Base-by-base conservation (phyloP, 2,888 invertebrate species). In the Stegana nigrithorax region DNA sequence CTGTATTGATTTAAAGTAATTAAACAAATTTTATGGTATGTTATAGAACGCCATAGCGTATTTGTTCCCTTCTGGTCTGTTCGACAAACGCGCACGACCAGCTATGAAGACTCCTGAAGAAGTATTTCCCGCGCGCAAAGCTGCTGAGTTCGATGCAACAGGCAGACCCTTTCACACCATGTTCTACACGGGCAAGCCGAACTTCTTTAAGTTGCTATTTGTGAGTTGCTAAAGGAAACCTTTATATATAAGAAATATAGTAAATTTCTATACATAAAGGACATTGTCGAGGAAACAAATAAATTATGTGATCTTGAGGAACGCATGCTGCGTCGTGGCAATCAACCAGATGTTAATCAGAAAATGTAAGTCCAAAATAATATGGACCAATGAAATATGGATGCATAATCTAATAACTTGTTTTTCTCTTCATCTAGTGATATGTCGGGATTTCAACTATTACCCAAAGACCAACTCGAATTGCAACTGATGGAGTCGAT, bases 11-110 rank as follows among this genome's bases (percentile, higher is more conserved):
- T n/a, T n/a, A n/a, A n/a, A n/a, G n/a, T n/a, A n/a, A n/a, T n/a
- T n/a, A n/a, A n/a, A n/a, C n/a, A n/a, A n/a, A n/a, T n/a, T n/a
- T n/a, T n/a, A n/a, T n/a, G n/a, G n/a, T n/a, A n/a, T n/a, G n/a
- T 53, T 66, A 1, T 83, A 94, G 93, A 90, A 89, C 81, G 93
- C 97, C 2, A 95, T 99, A 73, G 89, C 90, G 68, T 99, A 99
- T 86, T 87, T 99, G n/a, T 93, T 99, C 78, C 99, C 99, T 4
- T 97, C 97, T 63, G 97, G 96, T 5, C 87, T 99, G 59, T 95
- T 89, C 82, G 94, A 95, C 60, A 90, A 90, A 71, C 89, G 88
- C 72, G 97, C 98, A 0, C 89, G 95, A 59, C 98, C 99, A 0
- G 85, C 93, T 14, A 93, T 99, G 95, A 92, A 91, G 81, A 92